These are phyloP conservation scores for Spinus pinus DNA, from an alignment of 2,797 vertebrate genomes.

Conservation along the genomic window DNA sequence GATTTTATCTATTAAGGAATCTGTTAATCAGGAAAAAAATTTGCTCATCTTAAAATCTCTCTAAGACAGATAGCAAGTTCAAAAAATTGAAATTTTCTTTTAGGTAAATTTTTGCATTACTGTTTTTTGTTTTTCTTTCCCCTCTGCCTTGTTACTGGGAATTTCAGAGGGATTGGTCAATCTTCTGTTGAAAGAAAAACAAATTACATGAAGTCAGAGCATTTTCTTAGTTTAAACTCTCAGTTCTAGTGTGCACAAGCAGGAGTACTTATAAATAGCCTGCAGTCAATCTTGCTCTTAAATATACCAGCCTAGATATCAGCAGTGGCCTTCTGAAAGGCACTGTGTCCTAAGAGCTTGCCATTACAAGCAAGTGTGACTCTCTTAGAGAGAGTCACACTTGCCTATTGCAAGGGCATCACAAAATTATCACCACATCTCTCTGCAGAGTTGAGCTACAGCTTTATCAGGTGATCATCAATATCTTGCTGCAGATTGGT, in stretches of 20 bases:
- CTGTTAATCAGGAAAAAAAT: neutral
- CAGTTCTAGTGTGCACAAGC: neutral
- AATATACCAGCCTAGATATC: neutral
- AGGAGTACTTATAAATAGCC: constrained; percentile 8
- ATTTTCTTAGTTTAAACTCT: neutral
- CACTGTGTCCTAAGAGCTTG: neutral
- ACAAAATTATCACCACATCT: neutral
- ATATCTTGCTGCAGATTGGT: neutral
- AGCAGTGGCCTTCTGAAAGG: neutral
- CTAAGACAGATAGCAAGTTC: neutral
- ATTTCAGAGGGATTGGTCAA: neutral
- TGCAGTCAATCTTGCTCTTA: constrained; percentile 19
- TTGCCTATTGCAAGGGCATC: neutral
- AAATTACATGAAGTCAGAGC: neutral
- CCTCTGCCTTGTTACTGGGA: neutral
- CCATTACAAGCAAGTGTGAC: too few species aligned
- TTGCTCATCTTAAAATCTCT: neutral
- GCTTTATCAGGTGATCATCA: neutral
- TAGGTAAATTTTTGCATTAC: neutral
- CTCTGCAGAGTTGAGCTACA: neutral
- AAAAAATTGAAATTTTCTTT: neutral
- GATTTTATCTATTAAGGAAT: neutral
- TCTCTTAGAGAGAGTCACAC: neutral
- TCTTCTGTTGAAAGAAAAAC: neutral
- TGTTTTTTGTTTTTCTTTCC: neutral